Percentiles rank a stretch among this genome's conserved stretches.
These are phyloP conservation scores for Epizoanthus illoricatus DNA, from an alignment of 92 coral and sea anemone species.

Conservation along the genomic window DNA sequence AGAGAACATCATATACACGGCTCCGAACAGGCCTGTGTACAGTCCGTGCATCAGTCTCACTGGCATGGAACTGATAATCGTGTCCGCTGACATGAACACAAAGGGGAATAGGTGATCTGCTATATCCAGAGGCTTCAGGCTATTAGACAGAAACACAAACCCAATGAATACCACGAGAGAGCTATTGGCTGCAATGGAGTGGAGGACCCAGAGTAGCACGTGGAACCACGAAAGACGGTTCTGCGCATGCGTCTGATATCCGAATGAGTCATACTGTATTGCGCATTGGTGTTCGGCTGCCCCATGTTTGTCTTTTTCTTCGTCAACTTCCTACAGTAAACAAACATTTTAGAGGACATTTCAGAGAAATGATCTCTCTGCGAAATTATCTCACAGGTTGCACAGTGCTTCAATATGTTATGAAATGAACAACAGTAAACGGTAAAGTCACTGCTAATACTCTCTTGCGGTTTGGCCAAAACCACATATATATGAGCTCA, in stretches of 20 bases:
- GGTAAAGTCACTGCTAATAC: no score
- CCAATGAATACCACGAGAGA: neutral
- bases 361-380: neutral
- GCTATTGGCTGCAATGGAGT: constrained; percentile 1
- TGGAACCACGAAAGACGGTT: neutral
- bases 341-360: no score
- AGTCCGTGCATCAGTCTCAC: neutral
- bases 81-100: constrained; percentile 8
- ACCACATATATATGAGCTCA: no score
- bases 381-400: neutral
- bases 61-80: neutral
- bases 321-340: neutral
- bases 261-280: neutral
- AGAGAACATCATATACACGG: neutral
- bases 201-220: neutral
- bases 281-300: neutral
- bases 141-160: neutral
- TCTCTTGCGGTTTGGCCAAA: no score
- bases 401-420: neutral
- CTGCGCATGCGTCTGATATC: neutral
- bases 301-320: neutral
- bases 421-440: no score
- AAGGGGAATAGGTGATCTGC: neutral
- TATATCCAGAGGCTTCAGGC: neutral
- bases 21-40: neutral